Conservation (phyloP, 1,140 invertebrate species). For the Schmidtea mediterranea region DNA sequence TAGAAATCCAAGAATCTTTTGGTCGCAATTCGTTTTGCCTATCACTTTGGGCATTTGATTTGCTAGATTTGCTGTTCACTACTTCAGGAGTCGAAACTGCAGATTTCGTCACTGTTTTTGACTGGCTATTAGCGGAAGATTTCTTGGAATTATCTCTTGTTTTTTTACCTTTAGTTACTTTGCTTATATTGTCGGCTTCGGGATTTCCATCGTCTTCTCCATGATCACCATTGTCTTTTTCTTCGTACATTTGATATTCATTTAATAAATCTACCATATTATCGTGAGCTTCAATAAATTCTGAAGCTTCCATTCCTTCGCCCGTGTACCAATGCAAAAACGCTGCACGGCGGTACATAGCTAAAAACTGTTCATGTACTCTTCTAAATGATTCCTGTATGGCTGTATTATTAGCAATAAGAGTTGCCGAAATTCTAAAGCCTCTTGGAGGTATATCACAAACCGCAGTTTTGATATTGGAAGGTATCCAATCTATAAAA, state of each 20-base stretch:
- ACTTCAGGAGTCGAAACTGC: no score
- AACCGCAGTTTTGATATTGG: slow-evolving; percentile 7
- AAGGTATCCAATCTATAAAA: slow-evolving; percentile 23
- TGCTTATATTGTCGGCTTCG: no score
- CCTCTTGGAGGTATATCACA: slow-evolving; percentile 8
- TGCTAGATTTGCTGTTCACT: no score
- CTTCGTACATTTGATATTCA: slow-evolving; percentile 59
- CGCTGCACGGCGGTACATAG: slow-evolving; percentile 42
- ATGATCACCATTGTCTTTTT: slow-evolving; percentile 10
- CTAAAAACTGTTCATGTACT: slow-evolving; percentile 41
- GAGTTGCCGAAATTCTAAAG: slow-evolving; percentile 31
- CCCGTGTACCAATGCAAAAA: slow-evolving; percentile 48
- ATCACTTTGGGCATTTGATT: no score
- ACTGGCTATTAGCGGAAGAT: no score
- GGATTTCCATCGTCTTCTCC: background rate
- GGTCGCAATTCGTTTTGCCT: no score
- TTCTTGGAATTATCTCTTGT: no score
- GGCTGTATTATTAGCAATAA: slow-evolving; percentile 34
- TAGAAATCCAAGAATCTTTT: no score
- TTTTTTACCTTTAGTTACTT: no score
- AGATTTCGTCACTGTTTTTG: no score
- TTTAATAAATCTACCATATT: slow-evolving; percentile 29
- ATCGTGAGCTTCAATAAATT: slow-evolving; percentile 41
- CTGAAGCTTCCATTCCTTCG: slow-evolving; percentile 47
- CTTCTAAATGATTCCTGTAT: slow-evolving; percentile 47